Evolutionary conservation across 2,113 vertebrate genomes (phyloP).

Genomic region (Boleophthalmus pectinirostris): DNA sequence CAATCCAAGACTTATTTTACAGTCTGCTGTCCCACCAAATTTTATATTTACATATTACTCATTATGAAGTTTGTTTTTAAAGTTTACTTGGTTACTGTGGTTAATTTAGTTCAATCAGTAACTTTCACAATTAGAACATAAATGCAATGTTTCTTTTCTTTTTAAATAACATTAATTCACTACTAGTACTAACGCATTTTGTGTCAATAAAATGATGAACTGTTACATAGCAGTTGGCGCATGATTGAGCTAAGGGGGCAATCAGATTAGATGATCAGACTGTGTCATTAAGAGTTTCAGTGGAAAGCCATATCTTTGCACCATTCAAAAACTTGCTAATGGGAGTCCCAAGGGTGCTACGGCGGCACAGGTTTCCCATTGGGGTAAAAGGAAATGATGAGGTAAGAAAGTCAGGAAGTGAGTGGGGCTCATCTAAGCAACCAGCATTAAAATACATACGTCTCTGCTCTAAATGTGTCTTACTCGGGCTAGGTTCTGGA

Average conservation of each 20-base stretch:
- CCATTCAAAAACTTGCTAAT: conserved; percentile 95
- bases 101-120: not conserved
- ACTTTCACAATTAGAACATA: conserved; percentile 31
- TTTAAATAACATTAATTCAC: too few species aligned
- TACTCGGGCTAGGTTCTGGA: conserved; percentile 55
- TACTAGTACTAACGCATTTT: conserved; percentile 19
- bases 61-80: not conserved
- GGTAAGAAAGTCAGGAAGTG: conserved; percentile 83
- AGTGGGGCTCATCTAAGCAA: conserved; percentile 57
- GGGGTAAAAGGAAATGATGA: conserved; percentile 96
- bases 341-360: conserved; percentile 88
- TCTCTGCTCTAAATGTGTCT: conserved; percentile 72
- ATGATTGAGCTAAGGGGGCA: conserved; percentile 48
- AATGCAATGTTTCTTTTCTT: not conserved
- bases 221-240: conserved; percentile 22
- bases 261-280: conserved; percentile 53
- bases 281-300: conserved; percentile 91
- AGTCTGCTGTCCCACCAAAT: not conserved
- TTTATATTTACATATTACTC: conserved; percentile 6
- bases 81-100: too few species aligned
- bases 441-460: conserved; percentile 88
- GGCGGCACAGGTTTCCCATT: conserved; percentile 89
- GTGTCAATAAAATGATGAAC: conserved; percentile 26
- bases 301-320: conserved; percentile 95
- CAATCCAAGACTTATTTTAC: conserved; percentile 30